Evolutionary conservation across 2,113 vertebrate species (phyloP), one percentile per base, ranked within the genome.

Genomic region (Pseudopipra pipra): DNA sequence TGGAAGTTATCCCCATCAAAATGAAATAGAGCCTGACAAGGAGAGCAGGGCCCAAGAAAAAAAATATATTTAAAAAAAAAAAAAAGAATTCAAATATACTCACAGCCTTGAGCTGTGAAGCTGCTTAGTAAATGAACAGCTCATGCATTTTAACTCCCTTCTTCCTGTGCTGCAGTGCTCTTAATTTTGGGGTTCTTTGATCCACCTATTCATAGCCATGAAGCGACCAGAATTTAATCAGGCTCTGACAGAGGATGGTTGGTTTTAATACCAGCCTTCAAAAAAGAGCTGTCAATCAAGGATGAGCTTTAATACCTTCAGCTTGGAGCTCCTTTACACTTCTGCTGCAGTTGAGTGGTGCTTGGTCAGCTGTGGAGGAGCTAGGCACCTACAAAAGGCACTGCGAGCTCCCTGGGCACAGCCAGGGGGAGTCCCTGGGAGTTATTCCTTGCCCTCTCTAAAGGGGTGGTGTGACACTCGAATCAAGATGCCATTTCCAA

Each of bases 151-250:
- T 89, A 89, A 90, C 87, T 97, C 76, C 75, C 80, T 81, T 93
- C 82, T 96, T 96, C 73, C 87, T 93, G 52, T 80, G 80, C 58
- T 83, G 68, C 43, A 2, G 25, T 3, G 5, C 76, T 85, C 87
- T 77, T 95, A 66, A 73, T 91, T 96, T 95, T 27, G 74, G 92
- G 61, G 47, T 95, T 82, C 92, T 97, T 96, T 97, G 89, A 96
- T 96, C 87, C 86, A 80, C 86, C 85, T 94, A 77, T 96, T 94
- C 90, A 85, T 68, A 82, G 84, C 73, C 80, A 65, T 46, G 63
- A 95, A 96, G 95, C 4, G 15, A 94, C 37, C 89, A 91, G 96
- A 95, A 94, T 97, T 93, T 96, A 96, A 96, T 97, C 93, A 90
- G 86, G 44, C 52, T 94, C 54, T 89, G 68, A 54, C 62, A 82